Evolutionary conservation across 2,113 vertebrate genomes (phyloP).

Genomic region (Hippocampus abdominalis): DNA sequence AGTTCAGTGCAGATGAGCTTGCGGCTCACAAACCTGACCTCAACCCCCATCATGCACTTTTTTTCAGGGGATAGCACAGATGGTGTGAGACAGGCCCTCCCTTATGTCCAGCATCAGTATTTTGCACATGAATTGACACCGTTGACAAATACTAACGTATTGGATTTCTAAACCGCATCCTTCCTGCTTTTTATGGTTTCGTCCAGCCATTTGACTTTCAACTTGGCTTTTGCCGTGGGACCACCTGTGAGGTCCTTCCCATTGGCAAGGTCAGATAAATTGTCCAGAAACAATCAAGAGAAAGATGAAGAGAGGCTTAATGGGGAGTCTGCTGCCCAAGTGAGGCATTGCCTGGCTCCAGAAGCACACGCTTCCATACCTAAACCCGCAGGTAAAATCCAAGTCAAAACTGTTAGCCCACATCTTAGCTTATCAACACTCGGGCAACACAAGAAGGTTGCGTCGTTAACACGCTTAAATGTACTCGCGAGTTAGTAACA

Average conservation of each 20-base stretch:
- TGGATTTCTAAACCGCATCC: no score
- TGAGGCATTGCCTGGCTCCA: conserved; percentile 53
- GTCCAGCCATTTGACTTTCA: conserved; percentile 20
- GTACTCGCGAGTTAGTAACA: conserved; percentile 25
- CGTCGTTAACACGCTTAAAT: conserved; percentile 48
- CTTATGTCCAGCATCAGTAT: no score
- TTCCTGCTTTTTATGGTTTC: no score
- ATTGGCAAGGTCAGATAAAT: conserved; percentile 22
- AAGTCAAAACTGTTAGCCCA: conserved; percentile 50
- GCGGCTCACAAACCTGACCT: background rate
- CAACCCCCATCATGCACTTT: conserved; percentile 12
- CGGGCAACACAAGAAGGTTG: conserved; percentile 45
- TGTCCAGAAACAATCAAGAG: conserved; percentile 34
- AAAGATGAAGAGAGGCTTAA: conserved; percentile 61
- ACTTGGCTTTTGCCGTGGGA: conserved; percentile 4
- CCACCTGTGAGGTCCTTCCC: background rate
- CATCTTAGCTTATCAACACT: conserved; percentile 47
- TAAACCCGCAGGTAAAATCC: conserved; percentile 47
- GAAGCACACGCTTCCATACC: conserved; percentile 37
- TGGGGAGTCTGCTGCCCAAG: conserved; percentile 49
- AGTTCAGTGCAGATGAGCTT: background rate
- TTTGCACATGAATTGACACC: no score
- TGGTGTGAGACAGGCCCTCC: no score
- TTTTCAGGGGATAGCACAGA: no score
- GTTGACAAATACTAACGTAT: no score